Conservation (phyloP, 1,140 invertebrate species). For the Nixonia krombeini region DNA sequence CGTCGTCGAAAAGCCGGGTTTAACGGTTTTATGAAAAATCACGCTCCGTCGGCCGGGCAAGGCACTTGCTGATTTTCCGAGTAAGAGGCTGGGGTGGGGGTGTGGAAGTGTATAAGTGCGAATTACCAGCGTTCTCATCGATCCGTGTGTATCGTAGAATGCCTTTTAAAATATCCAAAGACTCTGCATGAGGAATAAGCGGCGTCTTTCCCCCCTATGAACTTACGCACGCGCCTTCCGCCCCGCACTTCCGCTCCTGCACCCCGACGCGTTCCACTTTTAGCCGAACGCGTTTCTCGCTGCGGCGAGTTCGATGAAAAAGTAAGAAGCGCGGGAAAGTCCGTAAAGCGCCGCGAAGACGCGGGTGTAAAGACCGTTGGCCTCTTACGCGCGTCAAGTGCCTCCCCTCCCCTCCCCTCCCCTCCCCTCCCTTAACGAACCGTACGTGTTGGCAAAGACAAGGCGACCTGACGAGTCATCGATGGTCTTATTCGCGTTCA, state of each 20-base stretch:
- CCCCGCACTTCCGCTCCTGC: slow-evolving; percentile 1
- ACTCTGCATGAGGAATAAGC: slow-evolving; percentile 4
- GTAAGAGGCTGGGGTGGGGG: neutral
- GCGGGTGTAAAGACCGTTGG: too few species aligned
- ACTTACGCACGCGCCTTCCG: slow-evolving; percentile 16
- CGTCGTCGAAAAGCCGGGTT: too few species aligned
- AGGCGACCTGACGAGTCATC: too few species aligned
- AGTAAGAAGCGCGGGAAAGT: neutral
- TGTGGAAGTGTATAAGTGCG: slow-evolving; percentile 7
- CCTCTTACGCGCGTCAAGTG: too few species aligned
- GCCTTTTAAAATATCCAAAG: slow-evolving; percentile 21
- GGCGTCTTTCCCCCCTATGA: slow-evolving; percentile 6
- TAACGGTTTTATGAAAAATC: too few species aligned
- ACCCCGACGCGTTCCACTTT: neutral
- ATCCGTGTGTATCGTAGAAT: slow-evolving; percentile 4
- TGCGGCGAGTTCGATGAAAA: neutral
- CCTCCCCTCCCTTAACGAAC: too few species aligned
- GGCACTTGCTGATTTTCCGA: too few species aligned
- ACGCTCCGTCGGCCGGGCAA: too few species aligned
- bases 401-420: too few species aligned
- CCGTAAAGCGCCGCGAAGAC: neutral
- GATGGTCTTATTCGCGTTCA: too few species aligned
- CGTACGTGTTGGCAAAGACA: too few species aligned
- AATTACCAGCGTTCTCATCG: slow-evolving; percentile 23
- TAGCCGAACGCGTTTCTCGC: neutral